Base-by-base conservation (phyloP, 2,888 invertebrate species). In the Lepidocyrtoides sp. region DNA sequence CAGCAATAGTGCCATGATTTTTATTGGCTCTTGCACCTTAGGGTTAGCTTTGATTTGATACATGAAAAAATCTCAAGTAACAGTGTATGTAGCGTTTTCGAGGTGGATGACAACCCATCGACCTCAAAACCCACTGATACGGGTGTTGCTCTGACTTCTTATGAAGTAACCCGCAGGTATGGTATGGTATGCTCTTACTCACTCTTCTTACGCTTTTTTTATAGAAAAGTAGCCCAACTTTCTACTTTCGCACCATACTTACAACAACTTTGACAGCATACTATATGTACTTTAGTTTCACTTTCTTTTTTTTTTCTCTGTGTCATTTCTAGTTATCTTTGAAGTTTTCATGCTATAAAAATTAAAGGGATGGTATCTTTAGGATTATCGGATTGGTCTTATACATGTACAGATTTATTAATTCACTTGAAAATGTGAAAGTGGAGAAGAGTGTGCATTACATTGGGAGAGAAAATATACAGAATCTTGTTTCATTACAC, bases 121-220 rank as follows among this genome's bases (percentile, higher is more conserved):
- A 85, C 85, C 85, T 17, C 84, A 85, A 72, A 85, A 85, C 85
- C 85, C 17, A 72, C 32, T 84, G 85, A 85, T 72, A 85, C 23
- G 32, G 32, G 66, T 66, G 5, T 32, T 20, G 4, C 17, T 48
- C 3, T 41, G 69, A 41, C 41, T 69, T 69, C 17, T 69, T 41
- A 26, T 41, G 41, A 17, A 69, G 32, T 69, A 41, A 69, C 69
- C 41, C 32, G 69, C 36, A 69, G 69, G 69, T 69, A 69, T 57
- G 51, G 3, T 81, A 14, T 48, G 44, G 44, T 12, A 41, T 77
- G 26, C 26, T 8, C 51, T 12, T 17, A 17, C 32, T 8, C 29
- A 12, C 1, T 12, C 12, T 75, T 8, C 51, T 12, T 17, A 17
- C 32, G 4, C 29, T 1, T 2, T 12, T 5, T 75, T 36, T 23